Evolutionary conservation across 2,888 invertebrate species (phyloP).

Genomic region (Erebia ligea): DNA sequence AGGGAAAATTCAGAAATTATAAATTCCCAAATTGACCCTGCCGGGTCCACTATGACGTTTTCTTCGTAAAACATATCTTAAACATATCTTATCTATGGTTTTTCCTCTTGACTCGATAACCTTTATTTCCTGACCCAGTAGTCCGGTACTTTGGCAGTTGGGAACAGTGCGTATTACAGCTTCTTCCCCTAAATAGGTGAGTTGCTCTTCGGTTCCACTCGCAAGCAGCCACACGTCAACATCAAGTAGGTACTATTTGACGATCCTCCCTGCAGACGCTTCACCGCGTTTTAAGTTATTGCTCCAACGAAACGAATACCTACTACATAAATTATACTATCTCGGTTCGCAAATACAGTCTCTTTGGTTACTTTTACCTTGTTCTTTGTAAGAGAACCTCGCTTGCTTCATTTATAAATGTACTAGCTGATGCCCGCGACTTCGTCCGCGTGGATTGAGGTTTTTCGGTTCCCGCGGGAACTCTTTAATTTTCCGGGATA

Average conservation of each 20-base stretch:
- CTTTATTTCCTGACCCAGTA: not conserved
- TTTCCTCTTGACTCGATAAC: not conserved
- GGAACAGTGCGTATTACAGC: not conserved
- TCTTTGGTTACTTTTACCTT: not conserved
- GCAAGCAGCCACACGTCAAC: conserved; percentile 28
- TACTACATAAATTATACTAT: conserved; percentile 5
- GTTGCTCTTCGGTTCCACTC: not conserved
- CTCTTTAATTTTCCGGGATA: no score
- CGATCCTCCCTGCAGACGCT: conserved; percentile 18
- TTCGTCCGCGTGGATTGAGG: no score
- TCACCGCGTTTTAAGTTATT: conserved; percentile 12
- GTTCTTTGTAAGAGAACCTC: not conserved
- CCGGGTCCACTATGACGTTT: no score
- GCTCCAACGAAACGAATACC: conserved; percentile 4
- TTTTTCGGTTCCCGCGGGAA: no score
- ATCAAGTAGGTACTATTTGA: conserved; percentile 30
- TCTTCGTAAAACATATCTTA: no score
- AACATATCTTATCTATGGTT: no score
- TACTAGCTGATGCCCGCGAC: no score
- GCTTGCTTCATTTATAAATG: not conserved
- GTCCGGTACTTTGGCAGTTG: not conserved
- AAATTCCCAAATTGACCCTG: no score
- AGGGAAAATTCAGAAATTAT: no score
- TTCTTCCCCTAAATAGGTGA: not conserved
- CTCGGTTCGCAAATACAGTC: not conserved